These are phyloP conservation scores for Tapirus terrestris DNA, from an alignment of 2,113 vertebrate genomes.

Conservation along the genomic window DNA sequence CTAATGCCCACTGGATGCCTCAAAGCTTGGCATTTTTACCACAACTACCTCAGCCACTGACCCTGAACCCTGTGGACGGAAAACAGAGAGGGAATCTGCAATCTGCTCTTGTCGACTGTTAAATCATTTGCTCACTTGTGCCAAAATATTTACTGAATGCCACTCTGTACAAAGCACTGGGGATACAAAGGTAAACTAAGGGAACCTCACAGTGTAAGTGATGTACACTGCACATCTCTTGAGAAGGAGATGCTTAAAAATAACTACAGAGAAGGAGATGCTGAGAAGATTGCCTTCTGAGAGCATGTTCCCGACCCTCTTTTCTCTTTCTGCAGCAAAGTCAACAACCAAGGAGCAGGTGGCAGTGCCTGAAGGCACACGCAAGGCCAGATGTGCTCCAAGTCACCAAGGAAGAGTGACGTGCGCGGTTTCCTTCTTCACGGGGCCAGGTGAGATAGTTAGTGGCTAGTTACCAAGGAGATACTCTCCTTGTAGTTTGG, in stretches of 20 bases:
- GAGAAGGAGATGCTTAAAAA: not conserved
- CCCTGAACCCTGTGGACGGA: not conserved
- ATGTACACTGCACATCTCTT: too few species aligned
- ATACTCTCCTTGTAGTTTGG: not conserved
- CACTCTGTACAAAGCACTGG: not conserved
- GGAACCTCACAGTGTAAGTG: not conserved
- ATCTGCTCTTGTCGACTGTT: not conserved
- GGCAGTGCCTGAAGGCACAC: not conserved
- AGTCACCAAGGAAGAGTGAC: not conserved
- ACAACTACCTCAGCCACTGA: not conserved
- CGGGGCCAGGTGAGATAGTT: not conserved
- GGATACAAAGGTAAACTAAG: not conserved
- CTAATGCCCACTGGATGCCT: not conserved
- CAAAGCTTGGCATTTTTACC: not conserved
- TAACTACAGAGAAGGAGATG: not conserved
- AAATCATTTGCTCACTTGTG: not conserved
- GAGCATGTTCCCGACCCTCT: not conserved
- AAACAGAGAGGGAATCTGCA: not conserved
- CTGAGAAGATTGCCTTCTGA: not conserved
- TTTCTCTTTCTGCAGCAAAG: not conserved
- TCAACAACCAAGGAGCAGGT: not conserved
- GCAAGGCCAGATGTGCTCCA: not conserved
- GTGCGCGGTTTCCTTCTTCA: not conserved
- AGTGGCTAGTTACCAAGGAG: not conserved
- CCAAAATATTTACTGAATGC: not conserved